Conservation (phyloP, 2,888 invertebrate genomes). For the Thera obeliscata region DNA sequence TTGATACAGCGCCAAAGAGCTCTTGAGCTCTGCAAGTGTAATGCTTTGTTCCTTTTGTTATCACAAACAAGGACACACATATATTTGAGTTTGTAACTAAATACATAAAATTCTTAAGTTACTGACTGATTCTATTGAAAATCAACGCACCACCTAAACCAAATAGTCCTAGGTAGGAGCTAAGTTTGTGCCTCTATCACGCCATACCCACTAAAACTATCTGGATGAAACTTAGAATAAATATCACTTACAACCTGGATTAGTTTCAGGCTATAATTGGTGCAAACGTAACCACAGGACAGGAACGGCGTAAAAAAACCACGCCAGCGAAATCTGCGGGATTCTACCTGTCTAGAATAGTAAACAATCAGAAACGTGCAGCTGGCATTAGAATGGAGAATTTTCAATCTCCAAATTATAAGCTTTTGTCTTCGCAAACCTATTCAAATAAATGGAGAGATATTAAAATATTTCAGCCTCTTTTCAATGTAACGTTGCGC, state of each 20-base stretch:
- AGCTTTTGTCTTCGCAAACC: constrained; percentile 24
- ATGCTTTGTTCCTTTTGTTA: constrained; percentile 3
- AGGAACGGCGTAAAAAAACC: too few relatives aligned
- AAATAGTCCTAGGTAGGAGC: too few relatives aligned
- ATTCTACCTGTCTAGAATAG: neutral
- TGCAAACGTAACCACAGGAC: too few relatives aligned
- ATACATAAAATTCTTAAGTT: neutral
- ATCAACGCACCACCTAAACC: too few relatives aligned
- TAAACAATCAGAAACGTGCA: neutral
- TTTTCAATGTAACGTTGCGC: constrained; percentile 10
- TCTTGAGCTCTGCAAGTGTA: constrained; percentile 3
- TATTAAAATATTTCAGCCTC: constrained; percentile 24
- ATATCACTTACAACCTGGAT: too few relatives aligned
- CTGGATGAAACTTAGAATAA: too few relatives aligned
- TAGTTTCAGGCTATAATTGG: too few relatives aligned
- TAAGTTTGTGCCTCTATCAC: too few relatives aligned
- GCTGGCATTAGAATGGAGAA: constrained; percentile 4
- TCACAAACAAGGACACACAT: neutral
- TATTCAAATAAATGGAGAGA: constrained; percentile 18
- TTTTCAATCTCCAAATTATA: constrained; percentile 23
- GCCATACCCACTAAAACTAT: too few relatives aligned
- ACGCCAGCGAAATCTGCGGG: too few relatives aligned
- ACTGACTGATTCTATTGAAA: too few relatives aligned
- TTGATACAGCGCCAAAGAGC: neutral
- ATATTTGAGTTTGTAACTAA: constrained; percentile 5